Percentiles rank a stretch among this genome's conserved stretches.
Evolutionary conservation across 2,797 vertebrate species (phyloP).

Genomic region (Sebastes steindachneri): DNA sequence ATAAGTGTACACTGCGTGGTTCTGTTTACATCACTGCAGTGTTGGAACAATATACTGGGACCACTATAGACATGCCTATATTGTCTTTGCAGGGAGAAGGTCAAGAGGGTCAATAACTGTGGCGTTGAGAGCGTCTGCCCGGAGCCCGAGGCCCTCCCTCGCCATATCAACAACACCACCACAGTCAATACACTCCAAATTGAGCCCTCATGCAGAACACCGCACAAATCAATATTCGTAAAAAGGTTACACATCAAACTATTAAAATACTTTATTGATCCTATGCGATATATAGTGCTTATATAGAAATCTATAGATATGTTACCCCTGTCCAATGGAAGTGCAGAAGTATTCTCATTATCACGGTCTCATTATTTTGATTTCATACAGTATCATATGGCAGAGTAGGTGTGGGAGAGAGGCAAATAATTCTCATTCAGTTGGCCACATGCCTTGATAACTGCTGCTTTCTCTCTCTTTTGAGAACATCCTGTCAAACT

Average conservation of each 20-base stretch:
- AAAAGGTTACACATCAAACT: constrained; percentile 88
- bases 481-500: constrained; percentile 47
- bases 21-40: constrained; percentile 42
- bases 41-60: constrained; percentile 35
- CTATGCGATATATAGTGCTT: constrained; percentile 65
- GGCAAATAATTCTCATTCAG: constrained; percentile 35
- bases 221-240: constrained; percentile 84
- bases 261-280: constrained; percentile 86
- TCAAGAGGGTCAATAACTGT: constrained; percentile 84
- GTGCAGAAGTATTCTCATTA: constrained; percentile 33
- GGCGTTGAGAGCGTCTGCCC: constrained; percentile 76
- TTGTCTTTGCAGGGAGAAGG: constrained; percentile 75
- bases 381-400: constrained; percentile 34
- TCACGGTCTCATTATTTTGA: constrained; percentile 47
- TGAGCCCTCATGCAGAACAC: constrained; percentile 81
- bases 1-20: constrained; percentile 24
- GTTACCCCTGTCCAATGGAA: constrained; percentile 55
- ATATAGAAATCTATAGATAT: constrained; percentile 69
- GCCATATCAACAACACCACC: constrained; percentile 83
- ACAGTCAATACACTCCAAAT: constrained; percentile 85
- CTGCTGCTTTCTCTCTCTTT: constrained; percentile 22
- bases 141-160: constrained; percentile 79
- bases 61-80: constrained; percentile 37
- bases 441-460: constrained; percentile 48
- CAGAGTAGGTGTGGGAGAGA: constrained; percentile 40